phyloP scores from a whole-genome alignment of 1,140 invertebrate genomes.

The Eurytemora carolleeae region DNA sequence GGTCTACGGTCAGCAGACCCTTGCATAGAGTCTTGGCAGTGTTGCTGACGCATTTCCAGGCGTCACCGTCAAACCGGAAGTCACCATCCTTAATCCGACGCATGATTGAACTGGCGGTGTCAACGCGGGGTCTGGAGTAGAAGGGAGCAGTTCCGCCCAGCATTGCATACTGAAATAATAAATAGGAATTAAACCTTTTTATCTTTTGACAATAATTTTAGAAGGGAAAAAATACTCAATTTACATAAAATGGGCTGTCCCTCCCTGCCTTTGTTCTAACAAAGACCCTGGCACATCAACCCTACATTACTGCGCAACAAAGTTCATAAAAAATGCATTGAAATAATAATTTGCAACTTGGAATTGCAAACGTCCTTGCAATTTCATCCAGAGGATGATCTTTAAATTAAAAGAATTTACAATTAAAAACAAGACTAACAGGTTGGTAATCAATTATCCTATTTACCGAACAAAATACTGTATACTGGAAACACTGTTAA shows the following conservation, averaged over 20 bases:
- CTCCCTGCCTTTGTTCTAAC: not conserved
- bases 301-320: no score
- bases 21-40: slow-evolving; percentile 52
- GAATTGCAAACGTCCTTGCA: no score
- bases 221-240: not conserved
- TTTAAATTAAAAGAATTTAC: no score
- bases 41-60: slow-evolving; percentile 48
- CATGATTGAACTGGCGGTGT: slow-evolving; percentile 50
- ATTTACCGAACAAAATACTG: no score
- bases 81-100: slow-evolving; percentile 52
- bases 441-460: no score
- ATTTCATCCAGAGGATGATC: no score
- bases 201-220: slow-evolving; percentile 5
- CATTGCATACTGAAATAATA: slow-evolving; percentile 51
- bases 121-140: slow-evolving; percentile 33
- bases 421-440: no score
- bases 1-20: slow-evolving; percentile 58
- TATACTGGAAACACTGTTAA: slow-evolving; percentile 6
- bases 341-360: no score
- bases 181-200: slow-evolving; percentile 14
- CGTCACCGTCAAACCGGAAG: slow-evolving; percentile 45
- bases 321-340: no score
- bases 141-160: slow-evolving; percentile 64
- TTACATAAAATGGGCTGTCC: not conserved
- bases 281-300: not conserved